A percentile compares a stretch with the other conserved stretches of the same genome.
Conservation (phyloP, 2,113 vertebrate species). For the Alces alces region DNA sequence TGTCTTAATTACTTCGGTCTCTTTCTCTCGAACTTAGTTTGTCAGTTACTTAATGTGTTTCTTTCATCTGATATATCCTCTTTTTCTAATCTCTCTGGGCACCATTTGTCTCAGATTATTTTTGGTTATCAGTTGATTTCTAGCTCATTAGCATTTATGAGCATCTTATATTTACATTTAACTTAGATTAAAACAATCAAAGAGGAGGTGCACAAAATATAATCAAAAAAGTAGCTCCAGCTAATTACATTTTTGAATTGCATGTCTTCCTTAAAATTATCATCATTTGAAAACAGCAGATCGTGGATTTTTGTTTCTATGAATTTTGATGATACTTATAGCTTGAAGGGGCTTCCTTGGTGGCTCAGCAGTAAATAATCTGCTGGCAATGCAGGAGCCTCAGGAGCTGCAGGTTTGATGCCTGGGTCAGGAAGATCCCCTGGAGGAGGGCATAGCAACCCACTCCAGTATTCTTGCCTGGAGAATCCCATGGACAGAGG, state of each 20-base stretch:
- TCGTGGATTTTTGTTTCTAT: neutral
- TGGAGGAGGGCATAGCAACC: neutral
- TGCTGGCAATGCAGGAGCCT: neutral
- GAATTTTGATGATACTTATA: neutral
- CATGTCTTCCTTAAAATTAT: neutral
- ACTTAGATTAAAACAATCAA: neutral
- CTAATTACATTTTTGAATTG: constrained; percentile 31
- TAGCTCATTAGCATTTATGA: neutral
- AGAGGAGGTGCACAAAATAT: neutral
- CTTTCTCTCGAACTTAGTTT: neutral
- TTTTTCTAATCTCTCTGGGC: neutral
- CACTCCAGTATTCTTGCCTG: neutral
- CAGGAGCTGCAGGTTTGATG: neutral
- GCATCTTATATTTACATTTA: neutral
- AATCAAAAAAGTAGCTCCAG: neutral
- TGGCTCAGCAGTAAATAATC: neutral
- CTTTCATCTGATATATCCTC: neutral
- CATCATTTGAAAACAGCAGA: constrained; percentile 9
- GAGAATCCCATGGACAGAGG: neutral
- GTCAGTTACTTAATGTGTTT: neutral
- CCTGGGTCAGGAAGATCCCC: neutral
- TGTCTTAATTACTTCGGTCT: neutral
- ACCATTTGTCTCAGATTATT: neutral
- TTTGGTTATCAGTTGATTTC: constrained; percentile 18
- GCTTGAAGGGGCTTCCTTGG: neutral